Base-by-base conservation (phyloP, 1,140 invertebrate species). In the Bombus consobrinus region DNA sequence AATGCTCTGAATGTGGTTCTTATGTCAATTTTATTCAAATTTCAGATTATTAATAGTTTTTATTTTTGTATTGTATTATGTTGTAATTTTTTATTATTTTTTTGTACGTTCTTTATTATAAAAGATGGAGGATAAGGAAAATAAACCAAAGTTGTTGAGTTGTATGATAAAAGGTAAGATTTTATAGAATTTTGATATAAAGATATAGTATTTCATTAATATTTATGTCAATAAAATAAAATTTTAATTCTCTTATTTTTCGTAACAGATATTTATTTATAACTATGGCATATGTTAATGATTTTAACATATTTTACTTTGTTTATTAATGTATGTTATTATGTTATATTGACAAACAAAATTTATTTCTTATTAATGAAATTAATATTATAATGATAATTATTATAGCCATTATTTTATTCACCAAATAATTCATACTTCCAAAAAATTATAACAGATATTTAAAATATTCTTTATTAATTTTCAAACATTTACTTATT, bases 151-250 rank as follows among this genome's bases (percentile, higher is more conserved):
- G 39, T 68, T 89, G n/a, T 87, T 87, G 34, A 88, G 83, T 43
- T 94, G 93, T 73, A 81, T 79, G 78, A 41, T 77, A 13, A 89
- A 59, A 89, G 90, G 91, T 93, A 88, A 88, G 41, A 32, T 76
- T 39, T 68, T 37, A 12, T 9, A 41, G 6, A 53, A 53, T 22
- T 22, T 53, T 53, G 6, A 53, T 53, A 53, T 53, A 53, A 53
- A 53, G 47, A 53, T 53, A 53, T 53, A 22, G 18, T 53, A 53
- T 53, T 53, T 53, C 1, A 53, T 53, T 53, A 53, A 53, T 69
- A 13, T 69, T 34, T n/a, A 32, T 76, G n/a, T 75, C 34, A 53
- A 59, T 62, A 39, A 25, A 69, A 69, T 62, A 32, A 86, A 71
- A 82, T 28, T 57, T 53, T 22, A 62, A 28, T 68, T 47, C 18